phyloP scores from a whole-genome alignment of 2,113 vertebrate genomes.

The Heterochromis multidens region DNA sequence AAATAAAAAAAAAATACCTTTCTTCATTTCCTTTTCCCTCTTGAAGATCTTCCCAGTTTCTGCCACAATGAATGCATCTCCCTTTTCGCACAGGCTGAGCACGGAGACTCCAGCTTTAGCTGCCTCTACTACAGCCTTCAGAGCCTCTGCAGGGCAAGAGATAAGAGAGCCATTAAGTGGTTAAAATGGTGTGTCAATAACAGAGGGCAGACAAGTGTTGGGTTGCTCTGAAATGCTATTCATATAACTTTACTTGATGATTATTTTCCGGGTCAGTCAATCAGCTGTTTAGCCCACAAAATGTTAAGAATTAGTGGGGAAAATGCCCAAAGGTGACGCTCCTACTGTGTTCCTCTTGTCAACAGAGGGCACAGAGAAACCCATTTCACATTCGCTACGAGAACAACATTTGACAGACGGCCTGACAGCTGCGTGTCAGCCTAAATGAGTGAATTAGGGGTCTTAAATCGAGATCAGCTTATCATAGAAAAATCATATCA shows the following conservation, averaged over 20 bases:
- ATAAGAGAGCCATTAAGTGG: neutral
- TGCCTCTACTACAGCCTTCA: slow-evolving; percentile 83
- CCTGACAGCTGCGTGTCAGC: neutral
- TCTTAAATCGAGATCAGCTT: neutral
- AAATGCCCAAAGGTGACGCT: fast-evolving
- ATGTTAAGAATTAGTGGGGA: neutral
- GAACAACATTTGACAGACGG: neutral
- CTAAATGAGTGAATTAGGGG: neutral
- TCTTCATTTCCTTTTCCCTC: slow-evolving; percentile 98
- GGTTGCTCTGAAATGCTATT: neutral
- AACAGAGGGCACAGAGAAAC: neutral
- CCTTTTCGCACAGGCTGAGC: slow-evolving; percentile 89
- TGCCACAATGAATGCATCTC: slow-evolving; percentile 88
- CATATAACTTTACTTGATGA: neutral
- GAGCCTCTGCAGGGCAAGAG: slow-evolving; percentile 76
- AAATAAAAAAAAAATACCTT: slow-evolving; percentile 76
- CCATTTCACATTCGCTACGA: neutral
- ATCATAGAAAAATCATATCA: neutral
- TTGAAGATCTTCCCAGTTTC: slow-evolving; percentile 97
- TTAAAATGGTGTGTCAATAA: neutral
- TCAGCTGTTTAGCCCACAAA: fast-evolving
- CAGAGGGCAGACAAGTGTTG: neutral
- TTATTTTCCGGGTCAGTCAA: neutral
- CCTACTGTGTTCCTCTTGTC: neutral
- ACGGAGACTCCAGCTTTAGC: slow-evolving; percentile 83